A percentile compares a stretch with the other conserved stretches of the same genome.
phyloP scores from a whole-genome alignment of 2,113 vertebrate genomes.

The Vulpes vulpes region DNA sequence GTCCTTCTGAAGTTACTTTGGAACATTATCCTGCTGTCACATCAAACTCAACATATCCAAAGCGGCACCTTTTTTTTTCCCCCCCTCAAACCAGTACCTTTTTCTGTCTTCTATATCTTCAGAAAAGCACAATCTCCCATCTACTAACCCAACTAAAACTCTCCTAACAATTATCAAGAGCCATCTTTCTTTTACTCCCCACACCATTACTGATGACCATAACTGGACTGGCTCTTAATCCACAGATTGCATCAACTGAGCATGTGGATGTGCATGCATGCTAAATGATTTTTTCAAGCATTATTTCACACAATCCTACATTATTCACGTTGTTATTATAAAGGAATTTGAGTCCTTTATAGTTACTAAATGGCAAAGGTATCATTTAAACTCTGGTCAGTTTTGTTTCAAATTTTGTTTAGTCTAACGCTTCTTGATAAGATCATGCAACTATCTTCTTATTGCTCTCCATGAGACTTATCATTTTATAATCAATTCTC shows the following conservation, averaged over 20 bases:
- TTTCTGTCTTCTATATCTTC: neutral
- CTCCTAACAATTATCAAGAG: neutral
- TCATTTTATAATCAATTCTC: neutral
- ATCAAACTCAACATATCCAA: neutral
- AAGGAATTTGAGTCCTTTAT: neutral
- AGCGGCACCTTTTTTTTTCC: too few species aligned
- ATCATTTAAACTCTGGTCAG: neutral
- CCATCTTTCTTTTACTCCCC: neutral
- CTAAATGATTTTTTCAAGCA: neutral
- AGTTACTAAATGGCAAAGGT: neutral
- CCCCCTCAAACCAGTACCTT: neutral
- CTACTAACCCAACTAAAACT: neutral
- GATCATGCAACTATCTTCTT: neutral
- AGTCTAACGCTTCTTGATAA: neutral
- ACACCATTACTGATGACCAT: neutral
- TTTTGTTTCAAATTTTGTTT: neutral
- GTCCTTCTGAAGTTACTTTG: neutral
- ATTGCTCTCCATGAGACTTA: neutral
- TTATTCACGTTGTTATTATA: neutral
- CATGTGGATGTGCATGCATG: accelerated
- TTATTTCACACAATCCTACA: neutral
- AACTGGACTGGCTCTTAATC: neutral
- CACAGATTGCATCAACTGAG: neutral
- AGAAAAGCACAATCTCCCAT: neutral
- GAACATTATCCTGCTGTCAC: neutral